Base-by-base conservation (phyloP, 2,797 vertebrate genomes). In the Gymnodraco acuticeps region DNA sequence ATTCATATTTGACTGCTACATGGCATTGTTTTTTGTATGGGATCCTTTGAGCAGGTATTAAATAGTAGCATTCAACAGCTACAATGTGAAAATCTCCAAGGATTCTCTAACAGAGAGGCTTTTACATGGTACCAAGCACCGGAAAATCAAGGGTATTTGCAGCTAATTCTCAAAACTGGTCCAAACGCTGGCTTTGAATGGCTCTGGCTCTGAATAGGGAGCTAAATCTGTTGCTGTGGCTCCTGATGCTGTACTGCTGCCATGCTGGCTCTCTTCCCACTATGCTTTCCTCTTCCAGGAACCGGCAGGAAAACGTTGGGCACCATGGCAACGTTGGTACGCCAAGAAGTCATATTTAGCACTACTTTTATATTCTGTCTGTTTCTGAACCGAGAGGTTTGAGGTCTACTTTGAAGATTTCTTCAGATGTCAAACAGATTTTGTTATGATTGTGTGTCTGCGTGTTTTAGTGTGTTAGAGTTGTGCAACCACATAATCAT, bases 191-290 rank as follows among this genome's bases (percentile, higher is more conserved):
- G 17, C 42, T 80, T 77, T 82, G 68, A 78, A 31, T 65, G 69
- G 72, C 38, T 61, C 75, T 78, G 79, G 86, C 82, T 66, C 55
- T n/a, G 52, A 79, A 52, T 20, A 0, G 41, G 55, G 56, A 47
- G 72, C 79, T 84, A 77, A 89, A 89, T 89, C 86, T 85, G 80
- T 87, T 87, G 75, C 79, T 56, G 63, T 77, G 77, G 84, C 73
- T 86, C 56, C 82, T 72, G 81, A 91, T 76, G 85, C 86, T 84
- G 81, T 73, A 70, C 43, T 17, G 66, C 70, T 88, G 88, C 86
- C 87, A 87, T 65, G 61, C 46, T 92, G 89, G 87, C 86, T 62
- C 27, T 5, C 12, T 41, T 81, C 83, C 86, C 80, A 81, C 86
- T 65, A 69, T 74, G 43, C 75, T 71, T 69, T 70, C 50, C 51